These are phyloP conservation scores for Ephydatia muelleri DNA, from an alignment of 37 sponge, comb jelly and placozoan genomes.

Conservation along the genomic window DNA sequence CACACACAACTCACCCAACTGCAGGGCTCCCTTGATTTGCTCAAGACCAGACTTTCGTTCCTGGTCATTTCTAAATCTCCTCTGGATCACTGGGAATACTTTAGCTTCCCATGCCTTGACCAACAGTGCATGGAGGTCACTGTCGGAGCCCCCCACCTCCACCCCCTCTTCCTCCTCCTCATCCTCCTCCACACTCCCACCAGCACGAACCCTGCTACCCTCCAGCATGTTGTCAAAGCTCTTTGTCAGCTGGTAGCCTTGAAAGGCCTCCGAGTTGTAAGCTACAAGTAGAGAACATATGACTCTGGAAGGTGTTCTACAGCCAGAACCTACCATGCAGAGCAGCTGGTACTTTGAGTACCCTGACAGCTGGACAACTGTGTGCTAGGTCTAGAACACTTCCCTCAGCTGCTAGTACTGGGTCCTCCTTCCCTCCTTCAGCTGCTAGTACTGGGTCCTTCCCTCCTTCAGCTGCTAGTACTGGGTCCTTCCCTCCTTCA, in stretches of 20 bases:
- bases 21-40: constrained; percentile 96
- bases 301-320: too few relatives aligned
- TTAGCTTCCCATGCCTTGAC: constrained; percentile 97
- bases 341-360: constrained; percentile 56
- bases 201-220: constrained; percentile 72
- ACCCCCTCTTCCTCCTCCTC: constrained; percentile 63
- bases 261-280: constrained; percentile 65
- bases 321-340: constrained; percentile 37
- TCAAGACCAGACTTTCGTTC: constrained; percentile 91
- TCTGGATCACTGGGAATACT: constrained; percentile 92
- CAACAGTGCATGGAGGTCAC: constrained; percentile 84
- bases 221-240: constrained; percentile 83
- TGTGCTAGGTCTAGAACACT: constrained; percentile 39
- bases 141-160: constrained; percentile 22
- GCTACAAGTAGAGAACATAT: constrained; percentile 32
- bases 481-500: not conserved
- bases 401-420: constrained; percentile 5
- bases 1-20: constrained; percentile 49
- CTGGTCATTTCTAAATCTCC: constrained; percentile 94
- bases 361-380: constrained; percentile 38
- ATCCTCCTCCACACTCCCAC: constrained; percentile 66
- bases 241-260: constrained; percentile 41
- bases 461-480: not conserved
- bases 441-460: not conserved
- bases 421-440: not conserved